Base-by-base conservation (phyloP, 2,888 invertebrate species). In the Mantis religiosa region DNA sequence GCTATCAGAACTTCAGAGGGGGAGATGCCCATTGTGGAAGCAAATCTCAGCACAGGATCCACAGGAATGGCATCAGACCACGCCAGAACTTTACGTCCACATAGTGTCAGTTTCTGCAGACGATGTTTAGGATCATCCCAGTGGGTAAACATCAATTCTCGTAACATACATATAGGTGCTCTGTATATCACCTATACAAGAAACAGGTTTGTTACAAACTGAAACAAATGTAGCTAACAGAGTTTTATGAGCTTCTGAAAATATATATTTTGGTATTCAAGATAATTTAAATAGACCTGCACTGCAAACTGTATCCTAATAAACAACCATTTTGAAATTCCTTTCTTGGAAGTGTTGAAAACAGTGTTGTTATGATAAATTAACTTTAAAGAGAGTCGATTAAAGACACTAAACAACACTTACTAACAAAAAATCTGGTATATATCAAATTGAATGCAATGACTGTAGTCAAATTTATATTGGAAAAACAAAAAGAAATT, bases 1-100 rank as follows among this genome's bases (percentile, higher is more conserved):
- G 95, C 94, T 8, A 97, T 92, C 0, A 95, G 93, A 0, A 89
- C 82, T 27, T 86, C 95, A 95, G 85, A 95, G 94, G 0, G 95
- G 94, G 0, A 95, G 95, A 2, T 95, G 95, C 85, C 86, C 0
- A 95, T 94, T 0, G 95, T 94, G 15, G 93, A 93, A 0, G 95
- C 94, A 6, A 96, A 95, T 71, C 94, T 94, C 87, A 94, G 94
- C 12, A 97, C 93, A 25, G 94, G 92, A 0, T 94, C 94, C 9
- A 94, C 93, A 12, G 95, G 93, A 0, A 96, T 94, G 0, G 95
- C 95, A 0, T 95, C 94, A 0, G 96, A 96, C 96, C 97, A 97
- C 0, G 96, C 95, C 3, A 96, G 95, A 1, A 96, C 95, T 93
- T 97, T 96, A 90, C 96, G 93, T 2, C 96, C 96, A 91, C 96